Evolutionary conservation across 2,113 vertebrate genomes (phyloP).

Genomic region (Catharus fuscescens): DNA sequence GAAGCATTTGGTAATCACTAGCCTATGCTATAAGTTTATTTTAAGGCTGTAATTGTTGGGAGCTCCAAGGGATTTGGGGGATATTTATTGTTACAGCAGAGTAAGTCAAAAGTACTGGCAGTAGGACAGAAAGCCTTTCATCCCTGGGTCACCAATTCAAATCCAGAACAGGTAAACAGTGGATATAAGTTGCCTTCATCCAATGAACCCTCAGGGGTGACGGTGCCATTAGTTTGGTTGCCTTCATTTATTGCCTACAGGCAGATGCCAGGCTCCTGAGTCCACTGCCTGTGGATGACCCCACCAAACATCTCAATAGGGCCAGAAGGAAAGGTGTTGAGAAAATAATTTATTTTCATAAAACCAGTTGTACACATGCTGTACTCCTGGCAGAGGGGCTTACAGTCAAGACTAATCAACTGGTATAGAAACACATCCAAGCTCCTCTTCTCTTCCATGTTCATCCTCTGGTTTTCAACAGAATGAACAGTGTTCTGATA

Average conservation of each 20-base stretch:
- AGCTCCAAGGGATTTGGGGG: constrained; percentile 26
- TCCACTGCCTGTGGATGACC: not conserved
- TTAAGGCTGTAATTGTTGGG: constrained; percentile 49
- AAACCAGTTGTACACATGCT: not conserved
- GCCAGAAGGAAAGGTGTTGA: not conserved
- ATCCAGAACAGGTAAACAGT: not conserved
- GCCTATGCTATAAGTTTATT: constrained; percentile 55
- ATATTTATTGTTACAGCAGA: constrained; percentile 60
- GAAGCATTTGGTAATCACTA: constrained; percentile 42
- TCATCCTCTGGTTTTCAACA: not conserved
- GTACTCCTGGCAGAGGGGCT: not conserved
- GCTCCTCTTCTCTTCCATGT: not conserved
- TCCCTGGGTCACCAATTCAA: not conserved
- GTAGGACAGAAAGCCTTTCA: constrained; percentile 19
- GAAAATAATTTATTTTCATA: not conserved
- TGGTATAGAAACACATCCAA: not conserved
- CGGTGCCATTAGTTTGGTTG: not conserved
- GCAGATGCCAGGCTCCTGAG: not conserved
- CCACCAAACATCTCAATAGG: not conserved
- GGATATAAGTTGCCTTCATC: not conserved
- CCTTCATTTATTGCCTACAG: not conserved
- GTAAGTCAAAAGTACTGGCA: not conserved
- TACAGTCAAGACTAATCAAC: not conserved
- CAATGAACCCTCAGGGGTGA: not conserved
- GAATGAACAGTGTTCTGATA: not conserved